Conservation (phyloP, 2,888 invertebrate genomes). For the Protonemura montana region DNA sequence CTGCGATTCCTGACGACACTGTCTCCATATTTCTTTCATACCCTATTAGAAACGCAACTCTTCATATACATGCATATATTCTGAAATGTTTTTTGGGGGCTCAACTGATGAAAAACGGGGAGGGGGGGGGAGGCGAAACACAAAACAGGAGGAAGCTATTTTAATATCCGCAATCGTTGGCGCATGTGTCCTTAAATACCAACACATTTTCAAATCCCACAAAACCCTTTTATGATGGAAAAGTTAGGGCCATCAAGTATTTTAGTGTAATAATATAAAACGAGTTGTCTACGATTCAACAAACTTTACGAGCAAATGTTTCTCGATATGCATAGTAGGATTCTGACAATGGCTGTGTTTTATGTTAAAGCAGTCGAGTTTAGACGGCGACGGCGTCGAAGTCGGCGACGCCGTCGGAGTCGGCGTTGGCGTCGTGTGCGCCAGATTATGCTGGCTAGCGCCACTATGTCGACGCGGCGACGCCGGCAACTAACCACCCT, state of each 20-base stretch:
- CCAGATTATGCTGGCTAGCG: constrained; percentile 8
- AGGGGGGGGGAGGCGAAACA: no score
- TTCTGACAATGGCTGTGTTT: constrained; percentile 20
- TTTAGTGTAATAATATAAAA: constrained; percentile 20
- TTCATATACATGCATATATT: background rate
- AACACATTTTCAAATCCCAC: constrained; percentile 25
- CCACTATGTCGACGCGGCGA: background rate
- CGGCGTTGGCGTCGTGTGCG: background rate
- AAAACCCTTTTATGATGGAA: constrained; percentile 15
- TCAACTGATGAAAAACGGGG: background rate
- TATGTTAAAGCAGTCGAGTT: constrained; percentile 22
- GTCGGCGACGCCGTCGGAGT: background rate
- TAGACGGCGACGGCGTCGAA: background rate
- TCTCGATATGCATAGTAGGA: constrained; percentile 15
- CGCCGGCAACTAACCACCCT: background rate
- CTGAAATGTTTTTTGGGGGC: background rate
- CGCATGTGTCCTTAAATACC: constrained; percentile 29
- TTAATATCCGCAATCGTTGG: constrained; percentile 16
- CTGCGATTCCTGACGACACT: constrained; percentile 12
- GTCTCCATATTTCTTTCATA: background rate
- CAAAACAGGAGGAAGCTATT: constrained; percentile 13
- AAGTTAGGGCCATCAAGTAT: constrained; percentile 20
- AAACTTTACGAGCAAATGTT: constrained; percentile 20
- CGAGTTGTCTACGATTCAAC: constrained; percentile 10
- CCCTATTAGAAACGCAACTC: background rate